Conservation (phyloP, 1,140 invertebrate genomes). For the Drosophila dunni region DNA sequence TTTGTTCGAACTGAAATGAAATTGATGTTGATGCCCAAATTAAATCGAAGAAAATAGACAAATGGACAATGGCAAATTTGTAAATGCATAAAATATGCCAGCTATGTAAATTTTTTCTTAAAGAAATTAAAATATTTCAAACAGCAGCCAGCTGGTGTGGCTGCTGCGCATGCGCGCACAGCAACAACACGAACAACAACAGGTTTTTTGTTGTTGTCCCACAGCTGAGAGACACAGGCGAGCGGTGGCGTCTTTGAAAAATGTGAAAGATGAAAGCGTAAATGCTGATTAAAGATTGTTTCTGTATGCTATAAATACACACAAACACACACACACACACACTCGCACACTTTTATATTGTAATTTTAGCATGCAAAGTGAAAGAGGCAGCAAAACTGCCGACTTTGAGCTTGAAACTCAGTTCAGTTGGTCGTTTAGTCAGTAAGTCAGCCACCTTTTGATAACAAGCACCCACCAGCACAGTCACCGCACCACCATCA, state of each 20-base stretch:
- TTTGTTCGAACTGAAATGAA: slow-evolving; percentile 50
- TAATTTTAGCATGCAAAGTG: slow-evolving; percentile 73
- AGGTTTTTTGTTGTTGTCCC: slow-evolving; percentile 50
- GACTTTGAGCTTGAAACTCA: not conserved
- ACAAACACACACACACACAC: slow-evolving; percentile 17
- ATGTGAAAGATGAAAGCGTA: slow-evolving; percentile 80
- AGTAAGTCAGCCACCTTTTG: slow-evolving; percentile 56
- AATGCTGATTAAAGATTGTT: slow-evolving; percentile 80
- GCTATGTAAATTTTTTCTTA: slow-evolving; percentile 68
- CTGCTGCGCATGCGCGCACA: no score
- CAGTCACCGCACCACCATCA: slow-evolving; percentile 5
- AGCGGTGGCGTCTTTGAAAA: slow-evolving; percentile 61
- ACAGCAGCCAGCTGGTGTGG: slow-evolving; percentile 36
- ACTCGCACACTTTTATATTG: slow-evolving; percentile 68
- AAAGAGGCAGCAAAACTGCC: slow-evolving; percentile 48
- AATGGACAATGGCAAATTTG: slow-evolving; percentile 64
- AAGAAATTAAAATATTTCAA: slow-evolving; percentile 67
- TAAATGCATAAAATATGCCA: slow-evolving; percentile 52
- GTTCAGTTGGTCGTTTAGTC: slow-evolving; percentile 60
- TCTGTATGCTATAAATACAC: slow-evolving; percentile 52
- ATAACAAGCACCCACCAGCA: slow-evolving; percentile 45
- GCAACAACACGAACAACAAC: no score
- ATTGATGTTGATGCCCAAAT: slow-evolving; percentile 59
- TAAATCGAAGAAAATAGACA: slow-evolving; percentile 72
- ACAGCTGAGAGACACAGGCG: slow-evolving; percentile 48